Evolutionary conservation across 2,113 vertebrate genomes (phyloP), one percentile per base, ranked within the genome.

Genomic region (Colaptes auratus): DNA sequence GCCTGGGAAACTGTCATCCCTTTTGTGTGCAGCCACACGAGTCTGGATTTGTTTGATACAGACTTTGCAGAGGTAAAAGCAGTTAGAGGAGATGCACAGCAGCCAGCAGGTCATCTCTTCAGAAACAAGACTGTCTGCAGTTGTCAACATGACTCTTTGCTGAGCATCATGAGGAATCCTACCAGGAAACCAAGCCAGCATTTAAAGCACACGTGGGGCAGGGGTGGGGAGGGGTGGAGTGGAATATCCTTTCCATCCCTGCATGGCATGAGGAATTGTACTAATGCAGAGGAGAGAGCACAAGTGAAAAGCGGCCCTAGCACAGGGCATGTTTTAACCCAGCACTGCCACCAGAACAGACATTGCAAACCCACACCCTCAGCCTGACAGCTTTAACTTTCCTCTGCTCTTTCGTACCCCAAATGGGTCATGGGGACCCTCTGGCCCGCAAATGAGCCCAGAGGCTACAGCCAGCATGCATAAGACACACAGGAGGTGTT

Each of bases 341-440:
- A 75, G 28, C 1, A 2, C 7, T 52, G 17, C 42, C 74, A 67
- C n/a, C 30, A 39, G 60, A 31, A 53, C 56, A 80, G 35, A 66
- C 46, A 18, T 33, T 64, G 28, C 52, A 81, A 88, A 70, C 30
- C 18, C n/a, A 73, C 13, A 12, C 12, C 8, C 48, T 36, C 48
- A 61, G 39, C 39, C 39, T 39, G 39, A 39, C 39, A 39, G 44
- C 48, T 90, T 78, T 75, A 69, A 48, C 27, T 52, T 52, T 55
- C 63, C 12, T 35, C 46, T 56, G 19, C 58, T 80, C 16, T 61
- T 92, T 88, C 92, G 95, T 93, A 97, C 77, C 93, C 93, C 70
- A 96, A 82, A 75, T 85, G 71, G 72, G 97, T 86, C 96, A 96
- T 93, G 63, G 93, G 93, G 95, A 66, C 91, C 93, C 86, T 97